These are phyloP conservation scores for Habroteleia sp. DNA, from an alignment of 2,888 invertebrate genomes.

Conservation along the genomic window DNA sequence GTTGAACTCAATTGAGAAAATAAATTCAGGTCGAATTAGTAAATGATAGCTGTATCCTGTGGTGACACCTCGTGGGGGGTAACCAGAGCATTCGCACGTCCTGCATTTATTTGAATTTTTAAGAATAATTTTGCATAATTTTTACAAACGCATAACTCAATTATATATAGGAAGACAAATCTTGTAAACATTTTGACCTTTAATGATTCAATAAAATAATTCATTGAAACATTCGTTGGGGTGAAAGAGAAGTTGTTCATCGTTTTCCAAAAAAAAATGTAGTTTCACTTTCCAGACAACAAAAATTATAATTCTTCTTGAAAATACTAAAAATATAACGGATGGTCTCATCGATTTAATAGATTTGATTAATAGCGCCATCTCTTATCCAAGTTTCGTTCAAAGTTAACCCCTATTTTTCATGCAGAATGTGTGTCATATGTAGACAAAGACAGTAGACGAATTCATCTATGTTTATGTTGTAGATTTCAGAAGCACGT, in stretches of 20 bases:
- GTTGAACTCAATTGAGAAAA: conserved; percentile 7
- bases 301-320: conserved; percentile 24
- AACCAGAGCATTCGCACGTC: conserved; percentile 28
- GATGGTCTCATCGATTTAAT: conserved; percentile 37
- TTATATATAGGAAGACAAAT: too few species aligned
- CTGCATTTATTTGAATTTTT: background rate
- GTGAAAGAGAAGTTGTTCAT: too few species aligned
- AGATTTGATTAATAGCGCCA: conserved; percentile 54
- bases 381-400: conserved; percentile 45
- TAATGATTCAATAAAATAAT: too few species aligned
- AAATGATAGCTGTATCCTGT: conserved; percentile 34
- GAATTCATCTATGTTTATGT: conserved; percentile 23
- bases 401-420: conserved; percentile 42
- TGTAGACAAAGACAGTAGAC: conserved; percentile 35
- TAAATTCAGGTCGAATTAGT: conserved; percentile 34
- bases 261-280: too few species aligned
- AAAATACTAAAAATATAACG: conserved; percentile 28
- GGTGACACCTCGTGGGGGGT: conserved; percentile 28
- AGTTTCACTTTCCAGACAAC: conserved; percentile 1
- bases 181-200: too few species aligned
- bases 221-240: too few species aligned
- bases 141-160: conserved; percentile 16
- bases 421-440: conserved; percentile 37
- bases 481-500: conserved; percentile 47
- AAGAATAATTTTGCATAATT: conserved; percentile 17